phyloP scores from a whole-genome alignment of 92 coral and sea anemone species.

The Actinernus sp. region DNA sequence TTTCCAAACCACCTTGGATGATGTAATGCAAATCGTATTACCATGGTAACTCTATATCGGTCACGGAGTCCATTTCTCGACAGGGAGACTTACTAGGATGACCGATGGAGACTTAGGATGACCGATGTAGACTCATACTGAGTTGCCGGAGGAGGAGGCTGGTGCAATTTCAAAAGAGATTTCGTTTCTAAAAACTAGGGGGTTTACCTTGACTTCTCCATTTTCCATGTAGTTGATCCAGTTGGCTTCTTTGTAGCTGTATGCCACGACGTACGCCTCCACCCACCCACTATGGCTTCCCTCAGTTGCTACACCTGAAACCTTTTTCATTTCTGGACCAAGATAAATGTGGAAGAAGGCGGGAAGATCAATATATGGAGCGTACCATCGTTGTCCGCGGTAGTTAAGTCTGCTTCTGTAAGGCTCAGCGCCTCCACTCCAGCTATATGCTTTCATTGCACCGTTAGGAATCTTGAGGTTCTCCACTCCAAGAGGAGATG shows the following conservation, averaged over 20 bases:
- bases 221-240: slow-evolving; percentile 60
- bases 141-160: no score
- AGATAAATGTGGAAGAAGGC: slow-evolving; percentile 28
- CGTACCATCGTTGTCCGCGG: background rate
- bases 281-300: slow-evolving; percentile 3
- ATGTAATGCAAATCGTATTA: no score
- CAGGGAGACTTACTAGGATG: no score
- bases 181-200: no score
- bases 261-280: slow-evolving; percentile 27
- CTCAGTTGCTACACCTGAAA: slow-evolving; percentile 62
- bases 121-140: no score
- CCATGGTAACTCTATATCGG: no score
- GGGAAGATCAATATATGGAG: background rate
- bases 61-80: no score
- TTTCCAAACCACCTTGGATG: no score
- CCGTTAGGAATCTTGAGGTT: slow-evolving; percentile 6
- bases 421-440: background rate
- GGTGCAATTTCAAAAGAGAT: no score
- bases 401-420: background rate
- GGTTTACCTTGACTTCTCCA: slow-evolving; percentile 53
- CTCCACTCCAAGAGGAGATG: slow-evolving; percentile 57
- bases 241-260: slow-evolving; percentile 36
- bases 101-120: no score
- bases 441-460: slow-evolving; percentile 1
- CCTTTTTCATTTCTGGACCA: slow-evolving; percentile 6